Evolutionary conservation across 92 coral and sea anemone genomes (phyloP).

Genomic region (Porites rus): DNA sequence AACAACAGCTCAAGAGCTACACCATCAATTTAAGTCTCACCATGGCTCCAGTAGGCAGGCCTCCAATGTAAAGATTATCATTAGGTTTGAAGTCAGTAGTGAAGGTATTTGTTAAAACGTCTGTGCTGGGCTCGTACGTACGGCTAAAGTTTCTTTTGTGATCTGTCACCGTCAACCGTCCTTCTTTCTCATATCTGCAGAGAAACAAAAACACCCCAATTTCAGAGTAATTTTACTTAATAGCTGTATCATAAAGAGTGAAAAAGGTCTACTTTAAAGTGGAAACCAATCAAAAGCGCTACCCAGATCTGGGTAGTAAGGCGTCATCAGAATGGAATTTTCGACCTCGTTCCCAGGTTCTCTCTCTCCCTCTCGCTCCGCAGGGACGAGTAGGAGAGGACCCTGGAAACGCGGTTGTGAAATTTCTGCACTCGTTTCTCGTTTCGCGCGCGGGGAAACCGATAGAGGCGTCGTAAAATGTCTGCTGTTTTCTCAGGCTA

Average conservation of each 20-base stretch:
- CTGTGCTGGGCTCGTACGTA: slow-evolving; percentile 70
- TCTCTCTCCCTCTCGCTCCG: too few species aligned
- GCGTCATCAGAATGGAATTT: too few species aligned
- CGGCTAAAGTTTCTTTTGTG: slow-evolving; percentile 71
- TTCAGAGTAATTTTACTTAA: too few species aligned
- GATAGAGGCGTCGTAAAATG: too few species aligned
- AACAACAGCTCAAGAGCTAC: background rate
- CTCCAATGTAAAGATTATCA: slow-evolving; percentile 75
- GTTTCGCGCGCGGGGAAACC: too few species aligned
- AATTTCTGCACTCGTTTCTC: too few species aligned
- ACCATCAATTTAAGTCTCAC: slow-evolving; percentile 40
- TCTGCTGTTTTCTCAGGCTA: too few species aligned
- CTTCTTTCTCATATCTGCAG: slow-evolving; percentile 72
- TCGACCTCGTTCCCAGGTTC: too few species aligned
- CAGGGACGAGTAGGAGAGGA: too few species aligned
- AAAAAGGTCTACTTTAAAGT: background rate
- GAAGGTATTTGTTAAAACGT: background rate
- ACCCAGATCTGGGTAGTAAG: too few species aligned
- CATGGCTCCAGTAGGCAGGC: slow-evolving; percentile 78
- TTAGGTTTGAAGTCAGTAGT: slow-evolving; percentile 2
- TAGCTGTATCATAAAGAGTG: background rate
- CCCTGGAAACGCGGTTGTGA: too few species aligned
- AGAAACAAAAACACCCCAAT: background rate
- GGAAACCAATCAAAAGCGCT: background rate
- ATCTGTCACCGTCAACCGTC: slow-evolving; percentile 89